Evolutionary conservation across 2,888 invertebrate genomes (phyloP).

Genomic region (Campopleginae sp.): DNA sequence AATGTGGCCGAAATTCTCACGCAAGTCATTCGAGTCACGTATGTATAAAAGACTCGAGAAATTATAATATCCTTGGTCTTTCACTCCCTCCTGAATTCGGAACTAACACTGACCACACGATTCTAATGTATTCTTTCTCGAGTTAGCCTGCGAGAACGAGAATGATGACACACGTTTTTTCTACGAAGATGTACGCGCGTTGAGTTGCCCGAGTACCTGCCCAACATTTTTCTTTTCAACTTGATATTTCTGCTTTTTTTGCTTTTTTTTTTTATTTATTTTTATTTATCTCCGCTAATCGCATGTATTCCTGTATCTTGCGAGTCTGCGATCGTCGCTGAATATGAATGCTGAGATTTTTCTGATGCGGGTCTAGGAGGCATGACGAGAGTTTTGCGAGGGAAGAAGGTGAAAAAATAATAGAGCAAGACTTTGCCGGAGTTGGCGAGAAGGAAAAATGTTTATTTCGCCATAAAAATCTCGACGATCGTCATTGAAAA

Average conservation of each 20-base stretch:
- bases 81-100: constrained; percentile 48
- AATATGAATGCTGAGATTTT: constrained; percentile 42
- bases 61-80: constrained; percentile 50
- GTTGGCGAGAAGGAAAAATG: background rate
- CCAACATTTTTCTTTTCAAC: constrained; percentile 37
- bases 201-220: constrained; percentile 4
- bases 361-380: background rate
- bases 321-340: background rate
- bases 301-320: background rate
- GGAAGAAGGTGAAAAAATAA: background rate
- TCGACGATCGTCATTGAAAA: background rate
- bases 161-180: constrained; percentile 58
- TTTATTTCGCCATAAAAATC: background rate
- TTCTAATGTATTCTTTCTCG: constrained; percentile 15
- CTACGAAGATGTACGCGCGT: constrained; percentile 23
- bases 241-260: constrained; percentile 19
- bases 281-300: constrained; percentile 14
- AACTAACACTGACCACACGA: constrained; percentile 47
- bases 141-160: constrained; percentile 30
- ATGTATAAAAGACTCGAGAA: constrained; percentile 33
- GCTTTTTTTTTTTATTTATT: no score
- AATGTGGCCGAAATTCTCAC: constrained; percentile 68
- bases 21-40: constrained; percentile 73
- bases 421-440: background rate
- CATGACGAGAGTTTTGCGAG: background rate